phyloP scores from a whole-genome alignment of 2,888 invertebrate species.

The Phaonia tiefii region DNA sequence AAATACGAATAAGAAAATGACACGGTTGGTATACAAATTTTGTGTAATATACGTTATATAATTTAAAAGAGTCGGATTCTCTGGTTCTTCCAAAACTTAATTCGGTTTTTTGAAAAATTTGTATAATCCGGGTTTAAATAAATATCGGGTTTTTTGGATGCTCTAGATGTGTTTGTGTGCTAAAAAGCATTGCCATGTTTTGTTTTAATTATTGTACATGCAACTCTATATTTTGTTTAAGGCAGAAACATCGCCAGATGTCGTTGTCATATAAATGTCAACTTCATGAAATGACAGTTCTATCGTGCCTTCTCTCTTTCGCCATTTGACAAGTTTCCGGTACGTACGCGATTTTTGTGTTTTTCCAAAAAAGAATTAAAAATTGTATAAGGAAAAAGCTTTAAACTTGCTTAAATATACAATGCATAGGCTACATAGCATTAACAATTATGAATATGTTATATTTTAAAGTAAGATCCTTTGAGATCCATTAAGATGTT shows the following conservation, averaged over 20 bases:
- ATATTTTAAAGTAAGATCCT: slow-evolving; percentile 65
- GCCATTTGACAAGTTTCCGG: slow-evolving; percentile 80
- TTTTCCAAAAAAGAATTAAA: slow-evolving; percentile 64
- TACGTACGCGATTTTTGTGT: slow-evolving; percentile 77
- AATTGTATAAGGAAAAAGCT: slow-evolving; percentile 66
- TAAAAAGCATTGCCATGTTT: background rate
- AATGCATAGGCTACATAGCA: slow-evolving; percentile 49
- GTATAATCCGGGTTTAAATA: too few species aligned
- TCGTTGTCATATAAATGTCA: slow-evolving; percentile 31
- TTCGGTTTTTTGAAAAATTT: too few species aligned
- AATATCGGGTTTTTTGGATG: too few species aligned
- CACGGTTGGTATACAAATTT: too few species aligned
- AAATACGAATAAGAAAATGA: too few species aligned
- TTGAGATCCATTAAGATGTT: slow-evolving; percentile 71
- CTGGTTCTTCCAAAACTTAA: too few species aligned
- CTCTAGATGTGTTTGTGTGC: too few species aligned
- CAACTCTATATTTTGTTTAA: background rate
- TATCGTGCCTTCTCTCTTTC: slow-evolving; percentile 77
- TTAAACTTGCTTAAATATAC: slow-evolving; percentile 55
- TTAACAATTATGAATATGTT: slow-evolving; percentile 39
- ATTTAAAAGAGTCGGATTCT: too few species aligned
- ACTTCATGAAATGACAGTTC: slow-evolving; percentile 61
- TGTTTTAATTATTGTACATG: background rate
- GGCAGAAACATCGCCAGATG: slow-evolving; percentile 12
- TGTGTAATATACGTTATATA: too few species aligned